Conservation (phyloP, 2,888 invertebrate species). For the Calliphora vomitoria region DNA sequence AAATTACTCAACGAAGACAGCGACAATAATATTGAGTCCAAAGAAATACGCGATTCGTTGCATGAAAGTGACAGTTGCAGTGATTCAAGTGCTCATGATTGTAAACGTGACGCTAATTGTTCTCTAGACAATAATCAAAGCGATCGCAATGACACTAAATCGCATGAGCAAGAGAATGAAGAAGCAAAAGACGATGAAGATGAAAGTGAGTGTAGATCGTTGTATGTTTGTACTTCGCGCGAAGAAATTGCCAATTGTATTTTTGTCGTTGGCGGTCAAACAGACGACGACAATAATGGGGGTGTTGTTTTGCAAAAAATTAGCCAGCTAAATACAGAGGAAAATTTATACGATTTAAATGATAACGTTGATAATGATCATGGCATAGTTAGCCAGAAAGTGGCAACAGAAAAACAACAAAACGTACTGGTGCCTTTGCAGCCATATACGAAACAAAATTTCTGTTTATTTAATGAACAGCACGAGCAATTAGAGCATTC, state of each 20-base stretch:
- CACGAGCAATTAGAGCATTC: conserved; percentile 70
- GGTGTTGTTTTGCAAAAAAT: conserved; percentile 80
- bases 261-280: conserved; percentile 81
- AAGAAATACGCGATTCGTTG: conserved; percentile 66
- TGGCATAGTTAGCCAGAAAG: conserved; percentile 77
- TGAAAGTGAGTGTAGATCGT: conserved; percentile 79
- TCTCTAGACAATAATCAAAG: conserved; percentile 35
- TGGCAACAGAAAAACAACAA: conserved; percentile 72
- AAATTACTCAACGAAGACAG: conserved; percentile 78
- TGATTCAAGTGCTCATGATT: conserved; percentile 70
- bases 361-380: conserved; percentile 69
- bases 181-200: conserved; percentile 75
- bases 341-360: conserved; percentile 35
- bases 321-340: conserved; percentile 76
- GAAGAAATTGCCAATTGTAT: conserved; percentile 82
- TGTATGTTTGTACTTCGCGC: conserved; percentile 60
- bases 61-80: conserved; percentile 73
- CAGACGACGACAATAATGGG: conserved; percentile 78
- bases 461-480: conserved; percentile 74
- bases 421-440: conserved; percentile 45
- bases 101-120: conserved; percentile 60
- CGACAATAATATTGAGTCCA: conserved; percentile 38
- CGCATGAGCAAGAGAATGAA: conserved; percentile 48
- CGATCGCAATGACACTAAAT: conserved; percentile 36
- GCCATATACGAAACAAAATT: conserved; percentile 72